Evolutionary conservation across 2,888 invertebrate species (phyloP).

Genomic region (Schizotus pectinicornis): DNA sequence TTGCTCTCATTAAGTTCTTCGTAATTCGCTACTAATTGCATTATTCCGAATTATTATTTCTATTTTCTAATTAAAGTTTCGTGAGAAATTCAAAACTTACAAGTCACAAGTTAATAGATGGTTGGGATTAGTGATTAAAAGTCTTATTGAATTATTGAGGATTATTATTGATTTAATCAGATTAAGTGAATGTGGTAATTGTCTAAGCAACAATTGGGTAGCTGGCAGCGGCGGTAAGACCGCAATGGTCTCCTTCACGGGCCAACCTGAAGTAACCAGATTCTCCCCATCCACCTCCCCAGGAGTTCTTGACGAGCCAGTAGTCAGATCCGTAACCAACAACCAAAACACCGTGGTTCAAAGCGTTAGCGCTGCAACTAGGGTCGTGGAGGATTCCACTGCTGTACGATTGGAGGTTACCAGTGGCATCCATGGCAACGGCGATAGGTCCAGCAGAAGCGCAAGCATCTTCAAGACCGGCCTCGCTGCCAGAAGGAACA

Average conservation of each 20-base stretch:
- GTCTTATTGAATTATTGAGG: too few species aligned
- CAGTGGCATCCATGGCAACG: conserved; percentile 87
- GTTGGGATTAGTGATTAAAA: too few species aligned
- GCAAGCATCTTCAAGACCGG: conserved; percentile 73
- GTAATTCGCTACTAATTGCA: too few species aligned
- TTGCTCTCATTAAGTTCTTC: too few species aligned
- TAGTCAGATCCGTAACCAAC: conserved; percentile 78
- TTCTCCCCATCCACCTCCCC: conserved; percentile 57
- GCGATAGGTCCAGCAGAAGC: conserved; percentile 85
- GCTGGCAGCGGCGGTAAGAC: not conserved
- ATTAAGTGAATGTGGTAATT: too few species aligned
- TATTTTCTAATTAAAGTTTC: too few species aligned
- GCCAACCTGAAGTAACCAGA: conserved; percentile 34
- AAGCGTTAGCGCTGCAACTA: conserved; percentile 65
- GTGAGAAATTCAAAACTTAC: too few species aligned
- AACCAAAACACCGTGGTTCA: conserved; percentile 83
- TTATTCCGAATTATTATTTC: too few species aligned
- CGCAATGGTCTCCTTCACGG: conserved; percentile 2
- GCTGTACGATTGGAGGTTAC: conserved; percentile 81
- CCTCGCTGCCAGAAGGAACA: conserved; percentile 72
- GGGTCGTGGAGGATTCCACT: conserved; percentile 79
- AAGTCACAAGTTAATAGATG: too few species aligned
- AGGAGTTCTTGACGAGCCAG: conserved; percentile 74
- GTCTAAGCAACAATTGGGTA: conserved; percentile 2
- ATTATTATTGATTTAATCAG: too few species aligned